Evolutionary conservation across 1,140 invertebrate species (phyloP).

Genomic region (Druon quercuslanigerum): DNA sequence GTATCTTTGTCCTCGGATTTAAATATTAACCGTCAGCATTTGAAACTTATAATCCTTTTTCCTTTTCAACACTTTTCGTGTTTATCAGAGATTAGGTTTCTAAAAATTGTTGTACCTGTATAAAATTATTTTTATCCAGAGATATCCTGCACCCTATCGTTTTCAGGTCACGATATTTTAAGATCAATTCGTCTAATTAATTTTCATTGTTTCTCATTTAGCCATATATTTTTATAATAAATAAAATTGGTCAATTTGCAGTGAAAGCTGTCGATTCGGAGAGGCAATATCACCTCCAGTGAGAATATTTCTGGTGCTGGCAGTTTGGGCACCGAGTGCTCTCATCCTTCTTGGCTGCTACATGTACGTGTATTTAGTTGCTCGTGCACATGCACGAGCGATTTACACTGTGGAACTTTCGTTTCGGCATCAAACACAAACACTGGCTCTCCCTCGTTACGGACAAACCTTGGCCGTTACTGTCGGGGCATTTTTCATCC

Average conservation of each 20-base stretch:
- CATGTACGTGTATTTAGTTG: conserved; percentile 81
- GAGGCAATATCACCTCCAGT: conserved; percentile 73
- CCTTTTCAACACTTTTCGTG: no score
- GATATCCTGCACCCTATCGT: no score
- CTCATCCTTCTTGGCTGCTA: conserved; percentile 79
- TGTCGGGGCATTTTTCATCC: conserved; percentile 78
- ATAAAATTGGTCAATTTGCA: conserved; percentile 50
- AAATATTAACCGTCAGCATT: no score
- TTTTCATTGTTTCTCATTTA: neutral
- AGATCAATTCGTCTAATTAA: neutral
- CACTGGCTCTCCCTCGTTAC: conserved; percentile 75
- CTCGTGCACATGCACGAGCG: conserved; percentile 80
- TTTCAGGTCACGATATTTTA: no score
- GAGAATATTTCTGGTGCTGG: conserved; percentile 76
- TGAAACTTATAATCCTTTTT: no score
- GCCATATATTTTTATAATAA: neutral
- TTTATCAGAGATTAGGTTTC: no score
- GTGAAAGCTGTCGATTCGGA: conserved; percentile 74
- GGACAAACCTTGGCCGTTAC: conserved; percentile 81
- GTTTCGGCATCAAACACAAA: conserved; percentile 75
- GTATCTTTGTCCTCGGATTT: no score
- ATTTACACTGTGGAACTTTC: conserved; percentile 81
- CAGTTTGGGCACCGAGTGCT: conserved; percentile 78
- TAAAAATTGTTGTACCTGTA: no score
- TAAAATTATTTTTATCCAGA: no score